phyloP scores from a whole-genome alignment of 2,113 vertebrate species.

The Amphiprion percula region DNA sequence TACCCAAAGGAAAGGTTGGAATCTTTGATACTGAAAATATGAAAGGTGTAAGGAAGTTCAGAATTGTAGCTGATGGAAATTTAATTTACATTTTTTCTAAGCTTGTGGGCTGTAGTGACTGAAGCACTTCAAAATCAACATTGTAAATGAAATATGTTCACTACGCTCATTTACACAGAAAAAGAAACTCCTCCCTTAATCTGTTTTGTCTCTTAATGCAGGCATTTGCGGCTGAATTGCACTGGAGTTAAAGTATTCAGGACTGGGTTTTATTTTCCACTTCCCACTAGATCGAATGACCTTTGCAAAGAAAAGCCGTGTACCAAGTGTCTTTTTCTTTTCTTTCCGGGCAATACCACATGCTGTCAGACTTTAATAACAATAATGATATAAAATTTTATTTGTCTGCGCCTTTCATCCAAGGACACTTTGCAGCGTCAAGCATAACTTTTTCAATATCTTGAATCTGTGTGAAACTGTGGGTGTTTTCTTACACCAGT shows the following conservation, averaged over 20 bases:
- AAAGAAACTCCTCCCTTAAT: neutral
- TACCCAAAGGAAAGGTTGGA: neutral
- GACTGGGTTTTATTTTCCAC: too few relatives aligned
- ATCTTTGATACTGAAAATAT: neutral
- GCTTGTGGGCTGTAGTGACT: neutral
- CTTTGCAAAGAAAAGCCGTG: too few relatives aligned
- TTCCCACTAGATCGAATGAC: too few relatives aligned
- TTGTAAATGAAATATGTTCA: neutral
- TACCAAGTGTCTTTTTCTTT: too few relatives aligned
- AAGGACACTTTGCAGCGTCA: too few relatives aligned
- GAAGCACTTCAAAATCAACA: slow-evolving; percentile 4
- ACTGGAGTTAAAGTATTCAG: too few relatives aligned
- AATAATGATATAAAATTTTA: too few relatives aligned
- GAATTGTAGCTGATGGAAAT: neutral
- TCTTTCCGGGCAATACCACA: too few relatives aligned
- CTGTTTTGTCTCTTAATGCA: neutral
- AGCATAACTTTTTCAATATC: too few relatives aligned
- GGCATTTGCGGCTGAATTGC: neutral
- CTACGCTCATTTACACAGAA: neutral
- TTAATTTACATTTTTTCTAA: neutral
- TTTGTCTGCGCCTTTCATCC: too few relatives aligned
- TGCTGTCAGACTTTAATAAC: too few relatives aligned
- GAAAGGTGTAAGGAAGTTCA: neutral
- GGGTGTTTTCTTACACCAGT: neutral
- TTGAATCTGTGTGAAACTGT: too few relatives aligned